Evolutionary conservation across 2,888 invertebrate genomes (phyloP), one percentile per base, ranked within the genome.

Genomic region (Drosophila monieri): DNA sequence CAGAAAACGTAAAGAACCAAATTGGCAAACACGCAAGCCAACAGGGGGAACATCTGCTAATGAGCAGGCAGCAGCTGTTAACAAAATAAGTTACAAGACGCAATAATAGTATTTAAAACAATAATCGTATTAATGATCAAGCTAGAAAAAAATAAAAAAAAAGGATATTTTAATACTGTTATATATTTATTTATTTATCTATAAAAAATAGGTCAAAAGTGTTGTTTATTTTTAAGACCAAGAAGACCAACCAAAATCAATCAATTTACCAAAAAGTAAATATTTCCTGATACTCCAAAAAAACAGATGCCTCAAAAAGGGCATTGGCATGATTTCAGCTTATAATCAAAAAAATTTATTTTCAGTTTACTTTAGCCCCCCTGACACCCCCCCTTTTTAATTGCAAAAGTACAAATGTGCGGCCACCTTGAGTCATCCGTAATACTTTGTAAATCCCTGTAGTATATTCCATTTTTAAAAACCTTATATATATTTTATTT

Each of bases 21-120:
- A 39, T 62, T 49, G 58, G 53, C 68, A 56, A 32, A 23, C 68
- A 65, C 39, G 68, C 65, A 47, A 60, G 37, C 18, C 21, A 14
- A 37, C 9, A 37, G 53, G 51, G n/a, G 32, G 54, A 70, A 69
- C 71, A 54, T 61, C 62, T 61, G 71, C 69, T 66, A 56, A 48
- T 61, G 41, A 48, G 47, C 47, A 51, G n/a, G 18, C 48, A 49
- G 32, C 62, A 62, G 62, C 65, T 65, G 65, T 12, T 55, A 18
- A 1, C 43, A 35, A 56, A 35, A 35, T n/a, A 35, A n/a, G 14
- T 35, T 35, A 35, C 32, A 35, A 35, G 35, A 6, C 14, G 5
- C n/a, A 35, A 35, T 35, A 35, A n/a, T n/a, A n/a, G 35, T 14
- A 35, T 35, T 35, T 35, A 35, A 5, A 5, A 35, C 4, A 35